Evolutionary conservation across 64 coral and sea anemone species (phyloP).

Genomic region (Cladopsammia gracilis): DNA sequence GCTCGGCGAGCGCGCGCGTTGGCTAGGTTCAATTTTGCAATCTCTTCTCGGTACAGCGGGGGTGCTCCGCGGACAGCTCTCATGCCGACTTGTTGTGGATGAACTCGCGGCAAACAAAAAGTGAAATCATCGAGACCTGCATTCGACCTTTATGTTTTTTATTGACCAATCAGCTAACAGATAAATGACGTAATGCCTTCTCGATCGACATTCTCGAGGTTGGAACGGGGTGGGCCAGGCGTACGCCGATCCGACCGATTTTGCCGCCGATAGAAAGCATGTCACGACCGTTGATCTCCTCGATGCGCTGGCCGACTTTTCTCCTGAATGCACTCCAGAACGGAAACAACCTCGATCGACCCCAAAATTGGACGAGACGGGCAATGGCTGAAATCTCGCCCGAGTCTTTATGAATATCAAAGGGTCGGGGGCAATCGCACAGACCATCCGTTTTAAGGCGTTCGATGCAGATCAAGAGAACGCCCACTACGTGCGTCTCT

Average conservation of each 20-base stretch:
- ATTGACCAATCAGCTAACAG: neutral
- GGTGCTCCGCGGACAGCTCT: neutral
- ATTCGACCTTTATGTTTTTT: neutral
- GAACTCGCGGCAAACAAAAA: neutral
- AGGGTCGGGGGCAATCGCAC: neutral
- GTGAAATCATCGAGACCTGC: neutral
- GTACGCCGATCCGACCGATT: neutral
- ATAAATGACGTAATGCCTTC: neutral
- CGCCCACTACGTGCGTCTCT: neutral
- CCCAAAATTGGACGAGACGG: neutral
- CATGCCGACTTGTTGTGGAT: neutral
- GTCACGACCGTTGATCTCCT: neutral
- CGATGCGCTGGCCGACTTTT: neutral
- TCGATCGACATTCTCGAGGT: neutral
- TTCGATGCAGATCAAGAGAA: neutral
- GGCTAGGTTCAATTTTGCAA: neutral
- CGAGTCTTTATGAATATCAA: neutral
- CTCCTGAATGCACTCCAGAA: neutral
- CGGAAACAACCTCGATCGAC: neutral
- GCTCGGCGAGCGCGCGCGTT: neutral
- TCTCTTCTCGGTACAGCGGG: neutral
- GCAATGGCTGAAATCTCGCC: neutral
- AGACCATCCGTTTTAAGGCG: neutral
- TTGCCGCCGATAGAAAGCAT: neutral
- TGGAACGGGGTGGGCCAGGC: neutral